Base-by-base conservation (phyloP, 2,797 vertebrate genomes). In the Galaxias olidus region DNA sequence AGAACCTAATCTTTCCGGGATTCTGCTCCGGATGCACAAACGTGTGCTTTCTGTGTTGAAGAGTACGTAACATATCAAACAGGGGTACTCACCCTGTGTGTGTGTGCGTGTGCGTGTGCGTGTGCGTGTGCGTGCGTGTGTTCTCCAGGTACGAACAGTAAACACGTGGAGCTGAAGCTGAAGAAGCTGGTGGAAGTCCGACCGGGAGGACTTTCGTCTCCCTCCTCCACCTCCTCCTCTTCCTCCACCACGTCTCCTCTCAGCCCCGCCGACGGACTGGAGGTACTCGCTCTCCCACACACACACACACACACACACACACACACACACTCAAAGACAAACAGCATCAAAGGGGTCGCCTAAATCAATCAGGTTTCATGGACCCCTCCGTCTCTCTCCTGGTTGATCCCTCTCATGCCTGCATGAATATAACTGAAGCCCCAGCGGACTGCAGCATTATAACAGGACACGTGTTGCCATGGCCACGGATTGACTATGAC, bases 161-260 rank as follows among this genome's bases (percentile, higher is more conserved):
- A 92, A 67, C 91, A 94, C 50, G 75, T 95, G 82, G 96, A 99
- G 81, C 90, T 95, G 84, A 98, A 97, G 87, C 89, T 98, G 82
- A 97, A 94, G 92, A 96, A 94, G 81, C 86, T 94, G 74, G 86
- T 90, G 63, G 96, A 97, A 80, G 73, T 89, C 84, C 91, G 91
- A 78, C 94, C 95, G 71, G 93, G 95, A 87, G 93, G 93, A 86
- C 85, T 79, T 77, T 87, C 92, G 81, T 95, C 94, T 59, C 81
- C 94, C 73, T 91, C 94, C 30, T 90, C 90, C 20, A 88, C 91
- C 55, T 91, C 90, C 46, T 88, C 87, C 59, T 89, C 90, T 4
- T 90, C 90, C 8, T 88, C 69, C 12, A 86, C 93, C 70, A 60
- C 75, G 50, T 90, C 90, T 9, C 83, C 93, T 47, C 92, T 94